phyloP scores from a whole-genome alignment of 1,140 invertebrate species.

The Fopius arisanus region DNA sequence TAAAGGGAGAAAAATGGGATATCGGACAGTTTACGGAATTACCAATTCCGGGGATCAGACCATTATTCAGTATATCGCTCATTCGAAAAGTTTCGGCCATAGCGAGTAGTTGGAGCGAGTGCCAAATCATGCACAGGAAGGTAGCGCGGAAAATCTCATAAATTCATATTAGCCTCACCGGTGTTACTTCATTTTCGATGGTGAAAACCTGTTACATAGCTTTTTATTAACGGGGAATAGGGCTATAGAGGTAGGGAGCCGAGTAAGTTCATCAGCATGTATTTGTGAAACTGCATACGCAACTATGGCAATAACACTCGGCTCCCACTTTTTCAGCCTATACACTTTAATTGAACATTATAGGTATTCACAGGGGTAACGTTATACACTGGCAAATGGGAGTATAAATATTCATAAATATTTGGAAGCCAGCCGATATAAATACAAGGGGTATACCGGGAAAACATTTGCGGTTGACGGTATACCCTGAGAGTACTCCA shows the following conservation, averaged over 20 bases:
- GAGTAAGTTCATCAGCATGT: constrained; percentile 3
- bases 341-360: constrained; percentile 53
- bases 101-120: background rate
- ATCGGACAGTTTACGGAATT: background rate
- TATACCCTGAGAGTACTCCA: background rate
- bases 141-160: constrained; percentile 46
- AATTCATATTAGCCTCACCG: constrained; percentile 49
- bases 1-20: background rate
- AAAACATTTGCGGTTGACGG: background rate
- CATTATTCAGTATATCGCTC: background rate
- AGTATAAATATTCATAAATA: constrained; percentile 54
- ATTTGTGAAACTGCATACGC: constrained; percentile 23
- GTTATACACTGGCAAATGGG: constrained; percentile 30
- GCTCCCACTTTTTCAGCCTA: constrained; percentile 17
- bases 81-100: background rate
- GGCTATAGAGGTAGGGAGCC: background rate
- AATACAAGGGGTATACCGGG: background rate
- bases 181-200: constrained; percentile 47
- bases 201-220: constrained; percentile 53
- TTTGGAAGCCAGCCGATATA: constrained; percentile 29
- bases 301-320: constrained; percentile 23
- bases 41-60: background rate
- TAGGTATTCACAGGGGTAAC: constrained; percentile 34
- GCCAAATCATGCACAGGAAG: constrained; percentile 3
- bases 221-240: constrained; percentile 47